Conservation (phyloP, 1,140 invertebrate species). For the Tachypleus tridentatus region DNA sequence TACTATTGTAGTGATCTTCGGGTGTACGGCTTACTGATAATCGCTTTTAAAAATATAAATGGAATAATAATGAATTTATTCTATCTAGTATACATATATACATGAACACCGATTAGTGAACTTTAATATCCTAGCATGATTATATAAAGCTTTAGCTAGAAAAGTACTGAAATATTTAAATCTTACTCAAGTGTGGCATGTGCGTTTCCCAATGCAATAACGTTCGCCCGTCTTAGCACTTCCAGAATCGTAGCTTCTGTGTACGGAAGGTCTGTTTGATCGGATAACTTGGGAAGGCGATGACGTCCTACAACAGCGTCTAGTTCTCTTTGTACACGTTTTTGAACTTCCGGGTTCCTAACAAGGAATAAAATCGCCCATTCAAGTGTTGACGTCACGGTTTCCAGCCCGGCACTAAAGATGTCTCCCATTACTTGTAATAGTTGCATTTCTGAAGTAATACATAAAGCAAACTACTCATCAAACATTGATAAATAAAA, state of each 20-base stretch:
- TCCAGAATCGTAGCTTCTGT: conserved; percentile 81
- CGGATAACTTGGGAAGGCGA: conserved; percentile 64
- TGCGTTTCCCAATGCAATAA: conserved; percentile 77
- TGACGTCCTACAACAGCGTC: conserved; percentile 66
- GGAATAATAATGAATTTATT: too few species aligned
- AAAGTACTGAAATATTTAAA: neutral
- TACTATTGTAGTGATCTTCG: too few species aligned
- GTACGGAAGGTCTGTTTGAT: conserved; percentile 64
- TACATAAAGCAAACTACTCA: too few species aligned
- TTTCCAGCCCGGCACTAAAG: conserved; percentile 88
- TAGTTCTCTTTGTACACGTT: conserved; percentile 73
- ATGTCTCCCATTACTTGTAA: conserved; percentile 82
- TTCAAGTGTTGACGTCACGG: conserved; percentile 74
- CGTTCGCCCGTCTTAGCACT: conserved; percentile 63
- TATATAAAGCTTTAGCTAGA: too few species aligned
- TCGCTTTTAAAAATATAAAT: too few species aligned
- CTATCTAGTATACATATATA: too few species aligned
- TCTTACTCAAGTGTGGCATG: conserved; percentile 52
- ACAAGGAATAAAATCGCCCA: conserved; percentile 83
- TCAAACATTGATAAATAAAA: too few species aligned
- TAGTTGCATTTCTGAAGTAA: conserved; percentile 60
- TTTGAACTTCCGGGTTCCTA: conserved; percentile 68
- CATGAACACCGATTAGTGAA: too few species aligned
- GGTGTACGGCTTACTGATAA: too few species aligned
- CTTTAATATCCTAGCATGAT: too few species aligned